These are phyloP conservation scores for Globicephala melas DNA, from an alignment of 2,113 vertebrate species.

Conservation along the genomic window DNA sequence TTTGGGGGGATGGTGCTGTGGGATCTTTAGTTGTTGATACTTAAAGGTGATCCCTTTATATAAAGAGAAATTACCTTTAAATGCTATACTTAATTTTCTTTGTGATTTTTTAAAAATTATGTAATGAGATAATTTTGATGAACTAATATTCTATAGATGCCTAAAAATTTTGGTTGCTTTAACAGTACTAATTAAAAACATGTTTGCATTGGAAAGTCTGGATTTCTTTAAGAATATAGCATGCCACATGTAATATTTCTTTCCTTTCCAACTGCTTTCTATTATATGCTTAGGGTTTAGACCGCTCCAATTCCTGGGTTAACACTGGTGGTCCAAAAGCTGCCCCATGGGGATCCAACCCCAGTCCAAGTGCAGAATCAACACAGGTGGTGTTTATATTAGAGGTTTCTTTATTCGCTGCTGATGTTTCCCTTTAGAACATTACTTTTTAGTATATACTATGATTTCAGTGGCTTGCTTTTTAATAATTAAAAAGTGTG, in stretches of 20 bases:
- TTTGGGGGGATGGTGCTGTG: not conserved
- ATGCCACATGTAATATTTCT: conserved; percentile 89
- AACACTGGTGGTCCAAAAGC: conserved; percentile 99
- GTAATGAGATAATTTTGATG: conserved; percentile 48
- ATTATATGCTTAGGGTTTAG: conserved; percentile 94
- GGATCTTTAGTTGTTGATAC: not conserved
- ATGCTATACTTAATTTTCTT: conserved; percentile 31
- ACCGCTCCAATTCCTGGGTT: conserved; percentile 99
- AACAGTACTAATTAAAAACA: conserved; percentile 72
- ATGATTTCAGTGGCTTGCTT: conserved; percentile 74
- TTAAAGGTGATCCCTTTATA: not conserved
- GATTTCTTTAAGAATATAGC: conserved; percentile 77
- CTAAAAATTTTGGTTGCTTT: conserved; percentile 68
- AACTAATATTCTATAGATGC: conserved; percentile 49
- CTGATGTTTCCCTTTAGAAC: conserved; percentile 79
- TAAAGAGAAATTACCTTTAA: conserved; percentile 31
- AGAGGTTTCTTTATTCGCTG: conserved; percentile 82
- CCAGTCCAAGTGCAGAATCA: conserved; percentile 95
- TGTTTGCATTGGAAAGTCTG: conserved; percentile 78
- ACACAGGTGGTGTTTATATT: conserved; percentile 95
- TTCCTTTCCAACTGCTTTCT: conserved; percentile 92
- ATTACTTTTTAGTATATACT: conserved; percentile 75
- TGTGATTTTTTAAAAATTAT: not conserved
- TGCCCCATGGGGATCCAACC: conserved; percentile 98
- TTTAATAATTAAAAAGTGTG: conserved; percentile 64